Evolutionary conservation across 2,797 vertebrate genomes (phyloP), one percentile per base, ranked within the genome.

Genomic region (Ciconia nigra): DNA sequence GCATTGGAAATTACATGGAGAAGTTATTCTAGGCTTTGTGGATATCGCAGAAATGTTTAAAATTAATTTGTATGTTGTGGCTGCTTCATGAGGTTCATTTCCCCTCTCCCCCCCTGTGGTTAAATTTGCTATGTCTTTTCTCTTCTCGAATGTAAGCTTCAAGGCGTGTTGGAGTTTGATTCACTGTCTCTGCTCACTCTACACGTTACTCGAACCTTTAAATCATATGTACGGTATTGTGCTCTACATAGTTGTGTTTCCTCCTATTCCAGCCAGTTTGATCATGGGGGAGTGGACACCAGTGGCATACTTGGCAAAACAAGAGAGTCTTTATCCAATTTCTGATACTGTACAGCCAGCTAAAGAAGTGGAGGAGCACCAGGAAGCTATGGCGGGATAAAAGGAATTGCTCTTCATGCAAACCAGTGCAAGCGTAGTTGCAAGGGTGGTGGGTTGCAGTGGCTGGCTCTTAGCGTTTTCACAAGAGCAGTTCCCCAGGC

Each of bases 101-200:
- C 9, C 19, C 51, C 7, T 47, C 24, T 16, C 13, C 9, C 16
- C 11, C 1, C 0, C 13, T 2, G 1, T 26, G 5, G 10, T 70
- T 83, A 17, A 62, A 55, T 35, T 54, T 5, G 3, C 26, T 76
- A 2, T 31, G 33, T 37, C 1, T n/a, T 87, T 83, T 65, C n/a
- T 85, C 49, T 39, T 66, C 57, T 35, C 22, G 9, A 31, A 0
- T 31, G 11, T 61, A 49, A 59, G 7, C 51, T 61, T 87, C 25
- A 65, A 2, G n/a, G 20, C 3, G 0, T 29, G 14, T 24, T 85
- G 25, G 37, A 49, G 31, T 78, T 78, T 24, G 21, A 65, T 73
- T 79, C 24, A 16, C 39, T 44, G 16, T 31, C n/a, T 76, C 57
- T 67, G 12, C 19, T 92, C 0, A 0, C 21, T 58, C 41, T 63